Conservation (phyloP, 1,140 invertebrate genomes). For the Mizuhopecten yessoensis region DNA sequence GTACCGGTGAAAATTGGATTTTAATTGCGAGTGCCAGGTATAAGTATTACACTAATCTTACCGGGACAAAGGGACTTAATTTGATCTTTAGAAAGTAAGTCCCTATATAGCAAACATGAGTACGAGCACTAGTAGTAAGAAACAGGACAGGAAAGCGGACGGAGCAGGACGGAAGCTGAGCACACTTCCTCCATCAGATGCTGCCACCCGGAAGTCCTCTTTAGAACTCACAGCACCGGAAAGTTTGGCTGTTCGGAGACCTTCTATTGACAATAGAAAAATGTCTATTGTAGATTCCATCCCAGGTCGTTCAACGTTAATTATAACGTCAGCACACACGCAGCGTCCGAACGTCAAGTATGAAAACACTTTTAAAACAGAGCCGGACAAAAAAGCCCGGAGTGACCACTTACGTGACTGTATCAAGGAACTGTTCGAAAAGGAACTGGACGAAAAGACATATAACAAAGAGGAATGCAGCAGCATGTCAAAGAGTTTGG, state of each 20-base stretch:
- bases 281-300: conserved; percentile 61
- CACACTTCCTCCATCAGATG: conserved; percentile 41
- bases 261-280: conserved; percentile 51
- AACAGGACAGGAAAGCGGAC: not conserved
- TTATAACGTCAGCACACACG: conserved; percentile 56
- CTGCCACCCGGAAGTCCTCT: conserved; percentile 29
- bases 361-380: conserved; percentile 67
- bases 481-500: conserved; percentile 60
- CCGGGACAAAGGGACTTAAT: not conserved
- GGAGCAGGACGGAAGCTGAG: conserved; percentile 31
- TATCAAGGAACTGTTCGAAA: conserved; percentile 64
- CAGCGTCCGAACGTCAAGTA: conserved; percentile 55
- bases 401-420: conserved; percentile 46
- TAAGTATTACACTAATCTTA: conserved; percentile 35
- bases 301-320: conserved; percentile 58
- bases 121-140: conserved; percentile 24
- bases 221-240: conserved; percentile 25
- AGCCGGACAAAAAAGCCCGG: conserved; percentile 60
- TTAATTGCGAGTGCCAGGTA: conserved; percentile 11
- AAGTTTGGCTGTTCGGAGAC: conserved; percentile 35
- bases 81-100: conserved; percentile 18
- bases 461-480: conserved; percentile 62
- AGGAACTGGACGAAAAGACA: conserved; percentile 53
- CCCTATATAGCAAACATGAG: not conserved
- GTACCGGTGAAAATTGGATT: conserved; percentile 33